phyloP scores from a whole-genome alignment of 2,888 invertebrate genomes.

The Lycia hirtaria region DNA sequence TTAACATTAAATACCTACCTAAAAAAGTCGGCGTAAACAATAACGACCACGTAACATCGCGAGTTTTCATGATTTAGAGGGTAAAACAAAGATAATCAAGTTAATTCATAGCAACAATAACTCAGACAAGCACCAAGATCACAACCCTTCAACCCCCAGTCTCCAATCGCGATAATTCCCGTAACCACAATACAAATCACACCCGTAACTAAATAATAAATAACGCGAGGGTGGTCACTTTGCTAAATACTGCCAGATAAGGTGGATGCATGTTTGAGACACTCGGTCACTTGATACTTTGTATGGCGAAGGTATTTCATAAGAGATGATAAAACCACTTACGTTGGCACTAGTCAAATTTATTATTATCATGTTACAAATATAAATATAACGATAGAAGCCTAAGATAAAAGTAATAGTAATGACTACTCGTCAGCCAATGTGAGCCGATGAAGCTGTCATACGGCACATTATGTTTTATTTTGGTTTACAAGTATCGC shows the following conservation, averaged over 20 bases:
- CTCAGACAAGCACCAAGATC: conserved; percentile 12
- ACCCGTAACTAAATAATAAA: conserved; percentile 29
- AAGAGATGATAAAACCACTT: conserved; percentile 19
- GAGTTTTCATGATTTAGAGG: background rate
- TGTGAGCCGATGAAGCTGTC: no score
- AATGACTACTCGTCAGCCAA: no score
- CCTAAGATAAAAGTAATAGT: no score
- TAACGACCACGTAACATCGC: no score
- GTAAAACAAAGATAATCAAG: conserved; percentile 5
- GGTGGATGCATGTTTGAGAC: conserved; percentile 25
- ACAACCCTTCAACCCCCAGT: conserved; percentile 20
- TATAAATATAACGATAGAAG: no score
- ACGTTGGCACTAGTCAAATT: no score
- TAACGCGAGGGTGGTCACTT: conserved; percentile 28
- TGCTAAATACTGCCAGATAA: conserved; percentile 30
- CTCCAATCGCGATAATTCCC: conserved; percentile 28
- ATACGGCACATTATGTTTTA: no score
- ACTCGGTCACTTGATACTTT: conserved; percentile 16
- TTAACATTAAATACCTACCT: no score
- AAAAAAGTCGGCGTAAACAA: no score
- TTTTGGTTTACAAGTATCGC: no score
- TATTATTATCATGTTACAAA: no score
- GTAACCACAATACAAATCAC: conserved; percentile 29
- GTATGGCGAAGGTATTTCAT: background rate
- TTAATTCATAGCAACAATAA: conserved; percentile 8